Percentiles rank a stretch among this genome's conserved stretches.
Conservation (phyloP, 1,140 invertebrate genomes). For the Drosophila cardini region DNA sequence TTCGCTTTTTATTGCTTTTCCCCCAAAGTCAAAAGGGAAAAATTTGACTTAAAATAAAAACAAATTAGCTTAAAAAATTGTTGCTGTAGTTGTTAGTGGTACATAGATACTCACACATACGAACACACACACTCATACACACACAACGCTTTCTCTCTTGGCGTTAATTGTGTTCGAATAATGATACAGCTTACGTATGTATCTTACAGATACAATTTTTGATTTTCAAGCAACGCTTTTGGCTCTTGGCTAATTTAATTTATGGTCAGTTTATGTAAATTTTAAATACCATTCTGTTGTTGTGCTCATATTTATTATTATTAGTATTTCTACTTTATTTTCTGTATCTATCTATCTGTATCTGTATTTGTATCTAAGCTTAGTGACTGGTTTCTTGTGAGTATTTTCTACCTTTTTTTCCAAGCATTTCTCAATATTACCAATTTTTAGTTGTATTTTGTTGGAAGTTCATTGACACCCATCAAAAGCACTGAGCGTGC, state of each 20-base stretch:
- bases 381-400: conserved; percentile 39
- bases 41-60: conserved; percentile 32
- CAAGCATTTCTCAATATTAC: conserved; percentile 67
- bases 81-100: conserved; percentile 7
- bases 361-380: conserved; percentile 37
- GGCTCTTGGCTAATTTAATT: conserved; percentile 73
- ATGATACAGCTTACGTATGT: conserved; percentile 61
- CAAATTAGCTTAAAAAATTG: conserved; percentile 30
- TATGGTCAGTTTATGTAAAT: conserved; percentile 81
- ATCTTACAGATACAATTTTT: conserved; percentile 47
- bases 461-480: conserved; percentile 72
- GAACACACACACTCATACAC: conserved; percentile 4
- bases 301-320: conserved; percentile 45
- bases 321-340: conserved; percentile 34
- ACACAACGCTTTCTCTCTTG: conserved; percentile 70
- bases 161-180: conserved; percentile 82
- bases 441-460: conserved; percentile 49
- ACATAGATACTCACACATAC: conserved; percentile 19
- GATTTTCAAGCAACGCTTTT: conserved; percentile 11
- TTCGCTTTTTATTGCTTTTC: conserved; percentile 36
- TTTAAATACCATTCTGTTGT: conserved; percentile 70
- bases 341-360: conserved; percentile 43
- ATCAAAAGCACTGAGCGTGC: conserved; percentile 34
- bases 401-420: conserved; percentile 46
- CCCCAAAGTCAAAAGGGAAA: conserved; percentile 15